Base-by-base conservation (phyloP, 2,888 invertebrate species). In the Sinopyrophorus schimmeli region DNA sequence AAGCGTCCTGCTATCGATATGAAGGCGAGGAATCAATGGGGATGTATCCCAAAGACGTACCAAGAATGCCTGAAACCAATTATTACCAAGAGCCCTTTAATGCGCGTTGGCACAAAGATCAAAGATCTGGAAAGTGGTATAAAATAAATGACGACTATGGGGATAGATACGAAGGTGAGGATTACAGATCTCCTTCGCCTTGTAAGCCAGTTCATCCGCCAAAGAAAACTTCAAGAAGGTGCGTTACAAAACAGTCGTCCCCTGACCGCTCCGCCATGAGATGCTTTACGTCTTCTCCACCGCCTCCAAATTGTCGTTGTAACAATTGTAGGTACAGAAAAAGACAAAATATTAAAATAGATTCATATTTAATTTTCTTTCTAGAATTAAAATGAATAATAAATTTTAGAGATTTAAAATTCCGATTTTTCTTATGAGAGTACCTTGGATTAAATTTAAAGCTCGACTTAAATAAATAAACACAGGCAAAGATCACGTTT, bases 41-140 rank as follows among this genome's bases (percentile, higher is more conserved):
- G 12, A 17, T 6, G 2, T 6, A n/a, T n/a, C 11, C n/a, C 17
- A 27, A 17, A 14, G 15, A 23, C 11, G 6, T 27, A 12, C 30
- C 15, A 16, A 9, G 18, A 3, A 17, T 3, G 6, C 17, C 18
- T 1, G 17, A 9, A 32, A 4, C 11, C 2, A 23, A 41, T 7
- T 27, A 16, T 32, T 18, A 32, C 3, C 32, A 42, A 15, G 24
- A 35, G 5, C 9, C 9, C 18, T 16, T 21, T 9, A 30, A 20
- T 18, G 17, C 41, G 1, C 41, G 54, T 5, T 69, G 69, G 69
- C 60, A 64, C 42, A 52, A 64, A 59, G 62, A 69, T 50, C 44
- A 53, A 1, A 55, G 58, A 21, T 63, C 62, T 14, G 67, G 67
- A 4, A 67, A 67, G 39, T 69, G 69, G 69, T 62, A 57, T 21